Evolutionary conservation across 2,888 invertebrate genomes (phyloP).

Genomic region (Meiosimyza decipiens): DNA sequence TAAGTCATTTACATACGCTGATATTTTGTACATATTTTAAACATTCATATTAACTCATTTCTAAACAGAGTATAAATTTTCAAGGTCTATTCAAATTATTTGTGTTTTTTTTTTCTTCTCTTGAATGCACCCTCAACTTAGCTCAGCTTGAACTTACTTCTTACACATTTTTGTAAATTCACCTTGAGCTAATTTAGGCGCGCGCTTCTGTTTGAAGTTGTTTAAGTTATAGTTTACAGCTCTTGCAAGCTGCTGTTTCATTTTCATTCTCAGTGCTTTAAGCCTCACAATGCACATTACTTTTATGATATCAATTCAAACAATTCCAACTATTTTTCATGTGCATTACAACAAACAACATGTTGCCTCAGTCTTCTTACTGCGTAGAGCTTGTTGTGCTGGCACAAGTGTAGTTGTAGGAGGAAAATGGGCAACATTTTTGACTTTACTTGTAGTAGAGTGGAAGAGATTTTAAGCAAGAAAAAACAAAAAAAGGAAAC

Average conservation of each 20-base stretch:
- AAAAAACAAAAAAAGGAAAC: background rate
- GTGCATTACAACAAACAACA: background rate
- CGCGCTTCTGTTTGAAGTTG: background rate
- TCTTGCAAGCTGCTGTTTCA: conserved; percentile 1
- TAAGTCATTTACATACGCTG: too few species aligned
- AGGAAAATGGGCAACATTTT: conserved; percentile 7
- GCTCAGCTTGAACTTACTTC: background rate
- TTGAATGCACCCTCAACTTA: background rate
- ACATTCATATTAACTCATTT: too few species aligned
- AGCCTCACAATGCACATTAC: conserved; percentile 21
- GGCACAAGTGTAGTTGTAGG: background rate
- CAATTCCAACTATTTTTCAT: conserved; percentile 26
- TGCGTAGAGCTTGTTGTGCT: background rate
- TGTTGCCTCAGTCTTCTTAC: conserved; percentile 3
- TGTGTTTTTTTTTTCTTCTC: too few species aligned
- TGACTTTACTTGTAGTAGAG: conserved; percentile 2
- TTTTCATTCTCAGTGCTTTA: background rate
- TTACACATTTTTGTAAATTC: conserved; percentile 7
- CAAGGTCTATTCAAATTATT: too few species aligned
- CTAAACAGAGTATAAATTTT: too few species aligned
- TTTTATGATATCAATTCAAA: conserved; percentile 19
- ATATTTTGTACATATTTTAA: too few species aligned
- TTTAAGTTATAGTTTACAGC: background rate
- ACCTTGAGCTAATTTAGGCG: conserved; percentile 19
- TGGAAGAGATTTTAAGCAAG: background rate